Percentiles rank a stretch among this genome's conserved stretches.
These are phyloP conservation scores for Leptothorax acervorum DNA, from an alignment of 2,888 invertebrate species.

Conservation along the genomic window DNA sequence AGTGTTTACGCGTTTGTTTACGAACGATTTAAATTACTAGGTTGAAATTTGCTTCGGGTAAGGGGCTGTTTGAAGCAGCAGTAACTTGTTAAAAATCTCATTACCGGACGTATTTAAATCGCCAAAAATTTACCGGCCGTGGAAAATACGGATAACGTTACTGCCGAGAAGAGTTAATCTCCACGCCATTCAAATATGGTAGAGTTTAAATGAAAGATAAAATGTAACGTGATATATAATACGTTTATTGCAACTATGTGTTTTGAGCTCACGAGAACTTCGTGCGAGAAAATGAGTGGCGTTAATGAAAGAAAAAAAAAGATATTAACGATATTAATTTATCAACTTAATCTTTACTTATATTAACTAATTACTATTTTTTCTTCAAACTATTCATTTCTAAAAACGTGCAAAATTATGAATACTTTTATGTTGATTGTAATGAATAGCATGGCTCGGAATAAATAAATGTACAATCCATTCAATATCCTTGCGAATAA, in stretches of 20 bases:
- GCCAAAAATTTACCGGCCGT: constrained; percentile 36
- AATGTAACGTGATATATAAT: constrained; percentile 25
- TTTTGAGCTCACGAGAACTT: not conserved
- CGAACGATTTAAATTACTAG: constrained; percentile 15
- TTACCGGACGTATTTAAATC: constrained; percentile 41
- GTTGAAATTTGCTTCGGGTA: constrained; percentile 7
- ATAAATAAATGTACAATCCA: not conserved
- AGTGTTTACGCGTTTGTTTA: constrained; percentile 11
- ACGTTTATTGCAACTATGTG: not conserved
- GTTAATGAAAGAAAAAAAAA: constrained; percentile 2
- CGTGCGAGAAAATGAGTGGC: not conserved
- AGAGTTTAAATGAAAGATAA: constrained; percentile 31
- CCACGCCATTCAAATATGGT: constrained; percentile 6
- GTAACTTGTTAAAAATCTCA: constrained; percentile 51
- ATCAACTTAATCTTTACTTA: not conserved
- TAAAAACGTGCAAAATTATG: not conserved
- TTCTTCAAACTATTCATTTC: not conserved
- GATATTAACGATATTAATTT: not conserved
- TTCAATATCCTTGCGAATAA: not conserved
- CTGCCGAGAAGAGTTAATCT: constrained; percentile 34
- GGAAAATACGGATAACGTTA: constrained; percentile 36
- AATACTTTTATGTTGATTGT: not conserved
- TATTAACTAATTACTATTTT: not conserved
- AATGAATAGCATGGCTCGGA: not conserved
- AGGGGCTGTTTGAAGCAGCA: not conserved